Base-by-base conservation (phyloP, 2,797 vertebrate species). In the Acrocephalus scirpaceus region DNA sequence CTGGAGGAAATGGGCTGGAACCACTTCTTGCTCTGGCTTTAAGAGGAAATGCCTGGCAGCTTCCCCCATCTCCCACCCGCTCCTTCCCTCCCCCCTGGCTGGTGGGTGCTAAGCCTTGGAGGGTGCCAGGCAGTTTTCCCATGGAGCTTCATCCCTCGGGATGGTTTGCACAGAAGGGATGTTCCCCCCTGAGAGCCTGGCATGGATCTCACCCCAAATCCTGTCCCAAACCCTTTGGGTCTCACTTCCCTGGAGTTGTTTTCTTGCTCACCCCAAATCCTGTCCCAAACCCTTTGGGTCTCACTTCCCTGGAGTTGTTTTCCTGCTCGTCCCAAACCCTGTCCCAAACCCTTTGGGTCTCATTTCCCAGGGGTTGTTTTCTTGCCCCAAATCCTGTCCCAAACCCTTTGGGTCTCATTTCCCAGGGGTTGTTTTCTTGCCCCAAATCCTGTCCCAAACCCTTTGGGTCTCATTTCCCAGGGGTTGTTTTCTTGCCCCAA, bases 1-100 rank as follows among this genome's bases (percentile, higher is more conserved):
- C 60, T 83, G 70, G 45, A 94, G 81, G 94, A 88, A 92, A 92
- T 0, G 2, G 69, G 73, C 73, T 86, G 75, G 73, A 82, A 70
- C 71, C 81, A 70, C 88, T 73, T 89, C 92, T 92, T 87, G 51
- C 72, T 92, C 58, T 87, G 74, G 47, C 27, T 89, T 76, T 66
- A 26, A 32, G 61, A 47, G 79, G 88, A 91, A 93, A 73, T 0
- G 20, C 53, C 72, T 80, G 88, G 57, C 72, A 72, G 83, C 70
- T 91, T 81, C 50, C 42, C 69, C 25, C 13, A 0, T 4, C 44
- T 85, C 53, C 58, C 1, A 1, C 13, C 3, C 0, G 1, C 26
- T 69, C 58, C 53, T 17, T 54, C 54, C 53, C 65, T 84, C 54
- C 62, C 62, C 7, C 0, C 65, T 6, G 73, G 42, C 5, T 1